These are phyloP conservation scores for Ypsolopha scabrella DNA, from an alignment of 2,888 invertebrate genomes.

Conservation along the genomic window DNA sequence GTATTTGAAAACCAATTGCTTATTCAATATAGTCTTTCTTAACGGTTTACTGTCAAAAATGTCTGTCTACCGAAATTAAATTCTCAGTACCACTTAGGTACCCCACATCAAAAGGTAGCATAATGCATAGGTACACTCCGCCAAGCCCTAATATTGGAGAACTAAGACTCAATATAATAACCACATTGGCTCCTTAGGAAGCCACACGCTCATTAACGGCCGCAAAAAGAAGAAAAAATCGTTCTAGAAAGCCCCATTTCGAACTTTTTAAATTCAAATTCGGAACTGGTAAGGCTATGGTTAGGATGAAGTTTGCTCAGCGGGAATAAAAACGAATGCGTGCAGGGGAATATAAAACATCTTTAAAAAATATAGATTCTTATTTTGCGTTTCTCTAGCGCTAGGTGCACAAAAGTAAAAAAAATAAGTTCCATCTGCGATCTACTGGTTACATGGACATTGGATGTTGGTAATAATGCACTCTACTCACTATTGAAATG, in stretches of 20 bases:
- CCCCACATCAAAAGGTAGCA: neutral
- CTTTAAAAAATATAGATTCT: neutral
- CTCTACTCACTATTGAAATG: too few species aligned
- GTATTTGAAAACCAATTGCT: too few species aligned
- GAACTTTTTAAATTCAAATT: slow-evolving; percentile 60
- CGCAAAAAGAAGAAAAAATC: slow-evolving; percentile 28
- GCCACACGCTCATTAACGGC: slow-evolving; percentile 42
- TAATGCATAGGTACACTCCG: neutral
- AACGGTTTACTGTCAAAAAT: too few species aligned
- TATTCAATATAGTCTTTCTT: too few species aligned
- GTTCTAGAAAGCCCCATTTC: slow-evolving; percentile 48
- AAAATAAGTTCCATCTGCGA: too few species aligned
- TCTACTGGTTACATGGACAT: too few species aligned
- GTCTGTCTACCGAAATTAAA: too few species aligned
- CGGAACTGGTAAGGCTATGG: slow-evolving; percentile 31
- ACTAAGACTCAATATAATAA: slow-evolving; percentile 14
- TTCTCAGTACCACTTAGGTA: neutral
- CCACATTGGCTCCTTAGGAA: slow-evolving; percentile 48
- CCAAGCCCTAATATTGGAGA: neutral
- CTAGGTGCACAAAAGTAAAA: too few species aligned
- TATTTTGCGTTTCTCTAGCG: too few species aligned
- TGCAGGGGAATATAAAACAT: neutral
- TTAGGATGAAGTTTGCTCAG: slow-evolving; percentile 13
- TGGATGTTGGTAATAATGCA: too few species aligned
- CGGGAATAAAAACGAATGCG: too few species aligned